Evolutionary conservation across 2,888 invertebrate genomes (phyloP).

Genomic region (Amiota communis): DNA sequence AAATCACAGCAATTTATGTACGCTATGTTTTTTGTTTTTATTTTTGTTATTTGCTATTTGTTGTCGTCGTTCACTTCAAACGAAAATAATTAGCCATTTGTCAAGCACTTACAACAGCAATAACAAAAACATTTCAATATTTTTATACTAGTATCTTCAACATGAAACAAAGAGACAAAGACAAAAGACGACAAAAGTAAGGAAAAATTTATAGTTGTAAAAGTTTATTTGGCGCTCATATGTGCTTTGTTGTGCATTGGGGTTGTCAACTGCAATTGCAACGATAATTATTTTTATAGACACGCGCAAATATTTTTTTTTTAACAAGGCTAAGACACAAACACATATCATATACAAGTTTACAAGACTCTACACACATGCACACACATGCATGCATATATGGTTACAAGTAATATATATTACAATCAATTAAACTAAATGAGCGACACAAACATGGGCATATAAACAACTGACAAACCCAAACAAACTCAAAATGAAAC

Average conservation of each 20-base stretch:
- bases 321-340: conserved; percentile 19
- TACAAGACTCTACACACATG: no score
- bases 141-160: no score
- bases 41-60: no score
- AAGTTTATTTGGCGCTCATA: no score
- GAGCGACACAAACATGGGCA: no score
- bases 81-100: neutral
- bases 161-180: neutral
- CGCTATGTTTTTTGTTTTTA: neutral
- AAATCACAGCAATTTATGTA: conserved; percentile 7
- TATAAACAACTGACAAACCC: no score
- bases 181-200: neutral
- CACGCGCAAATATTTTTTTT: conserved; percentile 18
- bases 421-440: no score
- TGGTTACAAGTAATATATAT: neutral
- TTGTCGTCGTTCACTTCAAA: neutral
- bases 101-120: no score
- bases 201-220: no score
- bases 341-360: neutral
- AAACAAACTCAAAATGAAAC: no score
- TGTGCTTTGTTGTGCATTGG: neutral
- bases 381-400: neutral
- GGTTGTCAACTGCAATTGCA: conserved; percentile 18
- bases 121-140: no score
- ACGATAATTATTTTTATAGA: conserved; percentile 16